Percentiles rank a stretch among this genome's conserved stretches.
phyloP scores from a whole-genome alignment of 2,113 vertebrate genomes.

The Protobothrops flavoviridis region DNA sequence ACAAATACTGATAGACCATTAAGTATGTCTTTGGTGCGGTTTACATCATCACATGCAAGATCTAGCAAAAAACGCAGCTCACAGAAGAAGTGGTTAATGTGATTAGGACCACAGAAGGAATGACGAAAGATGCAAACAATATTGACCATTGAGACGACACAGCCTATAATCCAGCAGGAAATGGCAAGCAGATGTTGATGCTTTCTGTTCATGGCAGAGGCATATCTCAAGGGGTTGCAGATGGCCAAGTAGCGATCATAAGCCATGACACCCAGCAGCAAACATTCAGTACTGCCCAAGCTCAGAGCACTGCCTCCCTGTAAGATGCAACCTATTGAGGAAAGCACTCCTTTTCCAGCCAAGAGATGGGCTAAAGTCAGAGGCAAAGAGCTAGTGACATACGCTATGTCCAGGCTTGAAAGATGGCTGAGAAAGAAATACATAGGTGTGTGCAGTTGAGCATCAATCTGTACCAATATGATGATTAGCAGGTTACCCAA shows the following conservation, averaged over 20 bases:
- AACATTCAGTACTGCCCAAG: neutral
- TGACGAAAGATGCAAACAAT: neutral
- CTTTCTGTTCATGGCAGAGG: neutral
- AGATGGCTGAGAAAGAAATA: slow-evolving; percentile 30
- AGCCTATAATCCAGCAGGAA: neutral
- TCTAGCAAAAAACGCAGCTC: neutral
- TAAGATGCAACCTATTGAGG: neutral
- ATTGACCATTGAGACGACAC: neutral
- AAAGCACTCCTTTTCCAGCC: slow-evolving; percentile 18
- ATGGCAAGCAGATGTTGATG: neutral
- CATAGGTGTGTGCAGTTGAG: slow-evolving; percentile 11
- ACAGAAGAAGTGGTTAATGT: neutral
- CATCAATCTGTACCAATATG: neutral
- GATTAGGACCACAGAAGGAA: neutral
- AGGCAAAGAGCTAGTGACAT: slow-evolving; percentile 12
- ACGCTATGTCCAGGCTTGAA: slow-evolving; percentile 21
- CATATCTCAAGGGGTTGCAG: slow-evolving; percentile 14
- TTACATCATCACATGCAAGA: neutral
- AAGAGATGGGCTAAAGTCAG: neutral
- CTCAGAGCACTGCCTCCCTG: slow-evolving; percentile 22
- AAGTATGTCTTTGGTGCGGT: neutral
- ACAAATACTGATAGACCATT: neutral
- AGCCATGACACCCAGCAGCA: neutral
- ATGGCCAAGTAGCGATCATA: neutral
- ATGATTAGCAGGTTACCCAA: slow-evolving; percentile 33